These are phyloP conservation scores for Trichechus manatus DNA, from an alignment of 2,113 vertebrate genomes.

Conservation along the genomic window DNA sequence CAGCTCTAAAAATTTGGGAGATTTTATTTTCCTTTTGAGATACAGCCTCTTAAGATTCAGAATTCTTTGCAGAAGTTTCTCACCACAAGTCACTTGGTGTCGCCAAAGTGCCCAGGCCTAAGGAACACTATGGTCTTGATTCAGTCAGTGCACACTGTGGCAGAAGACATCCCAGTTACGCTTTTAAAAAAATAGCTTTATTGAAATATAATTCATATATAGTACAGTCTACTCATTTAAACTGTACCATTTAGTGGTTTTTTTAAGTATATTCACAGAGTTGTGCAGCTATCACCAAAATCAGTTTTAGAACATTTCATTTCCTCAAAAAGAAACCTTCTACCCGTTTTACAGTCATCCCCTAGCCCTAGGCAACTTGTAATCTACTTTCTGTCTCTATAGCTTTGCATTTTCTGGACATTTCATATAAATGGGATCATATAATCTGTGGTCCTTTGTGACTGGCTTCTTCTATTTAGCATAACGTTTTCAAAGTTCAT, in stretches of 20 bases:
- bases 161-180: background rate
- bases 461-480: background rate
- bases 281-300: background rate
- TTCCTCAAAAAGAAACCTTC: background rate
- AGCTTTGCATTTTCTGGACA: too few relatives aligned
- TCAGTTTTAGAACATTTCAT: background rate
- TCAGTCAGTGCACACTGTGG: background rate
- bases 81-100: background rate
- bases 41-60: background rate
- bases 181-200: background rate
- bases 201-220: background rate
- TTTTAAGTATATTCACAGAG: background rate
- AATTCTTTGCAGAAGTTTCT: background rate
- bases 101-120: background rate
- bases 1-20: background rate
- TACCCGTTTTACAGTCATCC: background rate
- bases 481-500: background rate
- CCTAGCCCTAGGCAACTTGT: too few relatives aligned
- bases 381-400: too few relatives aligned
- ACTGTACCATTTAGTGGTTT: background rate
- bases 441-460: too few relatives aligned
- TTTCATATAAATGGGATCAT: too few relatives aligned
- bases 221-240: background rate
- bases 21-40: background rate
- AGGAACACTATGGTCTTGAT: background rate